Evolutionary conservation across 1,140 invertebrate genomes (phyloP).

Genomic region (Thaumetopoea pityocampa): DNA sequence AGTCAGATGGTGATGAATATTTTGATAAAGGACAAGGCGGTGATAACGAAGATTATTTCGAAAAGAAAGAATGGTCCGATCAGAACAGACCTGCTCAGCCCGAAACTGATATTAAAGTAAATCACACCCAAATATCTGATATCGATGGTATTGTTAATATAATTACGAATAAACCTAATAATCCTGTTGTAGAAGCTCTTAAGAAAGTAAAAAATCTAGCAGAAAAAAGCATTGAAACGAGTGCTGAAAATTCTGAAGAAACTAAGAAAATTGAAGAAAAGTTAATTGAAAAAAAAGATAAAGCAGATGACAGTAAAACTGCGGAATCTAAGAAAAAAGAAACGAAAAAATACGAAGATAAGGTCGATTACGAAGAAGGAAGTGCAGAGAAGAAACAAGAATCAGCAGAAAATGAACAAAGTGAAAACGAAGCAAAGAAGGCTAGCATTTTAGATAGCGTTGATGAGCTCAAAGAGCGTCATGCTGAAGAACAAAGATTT

Average conservation of each 20-base stretch:
- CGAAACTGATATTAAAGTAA: constrained; percentile 26
- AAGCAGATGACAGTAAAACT: neutral
- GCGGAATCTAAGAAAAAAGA: constrained; percentile 6
- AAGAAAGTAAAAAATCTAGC: constrained; percentile 12
- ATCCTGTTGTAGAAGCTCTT: constrained; percentile 24
- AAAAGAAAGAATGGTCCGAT: constrained; percentile 63
- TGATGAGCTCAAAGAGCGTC: constrained; percentile 59
- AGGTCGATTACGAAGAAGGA: constrained; percentile 26
- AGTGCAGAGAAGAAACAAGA: constrained; percentile 19
- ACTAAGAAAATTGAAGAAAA: constrained; percentile 9
- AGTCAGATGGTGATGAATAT: constrained; percentile 44
- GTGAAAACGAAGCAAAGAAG: constrained; percentile 53
- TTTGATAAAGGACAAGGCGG: constrained; percentile 44
- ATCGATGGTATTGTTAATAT: constrained; percentile 58
- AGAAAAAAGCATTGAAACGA: constrained; percentile 13
- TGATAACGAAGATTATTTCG: constrained; percentile 54
- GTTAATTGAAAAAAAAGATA: constrained; percentile 3
- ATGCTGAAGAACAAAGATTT: constrained; percentile 50
- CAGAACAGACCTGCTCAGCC: constrained; percentile 26
- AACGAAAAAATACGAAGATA: constrained; percentile 19
- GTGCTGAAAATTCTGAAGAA: constrained; percentile 16
- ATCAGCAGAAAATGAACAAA: constrained; percentile 33
- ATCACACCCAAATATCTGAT: constrained; percentile 43
- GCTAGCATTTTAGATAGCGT: constrained; percentile 52
- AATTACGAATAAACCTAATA: constrained; percentile 33